Base-by-base conservation (phyloP, 1,140 invertebrate species). In the Leucophenga varia region DNA sequence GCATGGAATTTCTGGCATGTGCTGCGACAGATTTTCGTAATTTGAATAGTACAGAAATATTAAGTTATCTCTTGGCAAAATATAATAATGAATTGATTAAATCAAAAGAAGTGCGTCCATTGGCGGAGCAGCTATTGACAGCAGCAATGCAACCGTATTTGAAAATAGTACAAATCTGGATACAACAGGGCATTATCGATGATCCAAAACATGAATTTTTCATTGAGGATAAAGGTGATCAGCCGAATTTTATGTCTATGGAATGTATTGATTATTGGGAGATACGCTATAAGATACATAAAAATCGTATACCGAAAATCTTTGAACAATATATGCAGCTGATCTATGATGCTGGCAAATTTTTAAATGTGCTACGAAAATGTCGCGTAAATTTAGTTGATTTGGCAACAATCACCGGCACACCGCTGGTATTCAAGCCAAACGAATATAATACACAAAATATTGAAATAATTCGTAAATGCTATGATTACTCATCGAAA, bases 131-230 rank as follows among this genome's bases (percentile, higher is more conserved):
- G 13, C n/a, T 59, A 9, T 2, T 65, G 10, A 30, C 20, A 1
- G 39, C 39, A 1, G 51, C 59, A 1, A 42, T 53, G 0, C 22
- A 43, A 38, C n/a, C 22, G 5, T 67, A 67, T 20, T 68, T 67
- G 63, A 67, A 67, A 14, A 59, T 68, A 18, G 64, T 67, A 6
- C 64, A 67, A 25, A 13, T 63, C 10, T 67, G 63, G 63, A 63
- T 43, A 0, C 63, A 67, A 18, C 63, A 68, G 34, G 63, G 63
- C 0, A 35, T 63, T 0, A 25, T 67, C 6, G 59, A 59, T 37
- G 63, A 67, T 17, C 8, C 37, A 1, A 46, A 50, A 1, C 18
- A 36, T 1, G 64, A 67, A 36, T 67, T 67, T 20, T 67, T 59
- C 2, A 43, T 67, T 1, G 55, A 68, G 47, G 63, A 67, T 32